Conservation (phyloP, 2,888 invertebrate species). For the Platypus cylindrus region DNA sequence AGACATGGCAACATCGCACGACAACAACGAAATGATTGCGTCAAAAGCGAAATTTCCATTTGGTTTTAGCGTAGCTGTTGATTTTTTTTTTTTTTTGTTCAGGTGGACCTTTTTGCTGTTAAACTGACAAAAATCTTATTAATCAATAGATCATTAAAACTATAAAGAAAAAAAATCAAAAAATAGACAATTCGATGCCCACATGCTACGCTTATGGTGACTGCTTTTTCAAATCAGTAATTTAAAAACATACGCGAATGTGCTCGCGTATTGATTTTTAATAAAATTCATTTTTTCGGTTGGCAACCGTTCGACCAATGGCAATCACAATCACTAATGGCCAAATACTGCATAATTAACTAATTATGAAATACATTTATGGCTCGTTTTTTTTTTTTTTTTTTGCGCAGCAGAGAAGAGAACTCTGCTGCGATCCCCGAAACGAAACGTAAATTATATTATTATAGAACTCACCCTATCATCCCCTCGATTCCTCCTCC, state of each 20-base stretch:
- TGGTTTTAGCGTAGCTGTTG: no score
- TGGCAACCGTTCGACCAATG: slow-evolving; percentile 35
- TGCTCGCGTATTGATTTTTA: slow-evolving; percentile 38
- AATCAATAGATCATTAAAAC: no score
- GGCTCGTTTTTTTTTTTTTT: slow-evolving; percentile 26
- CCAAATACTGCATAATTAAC: slow-evolving; percentile 36
- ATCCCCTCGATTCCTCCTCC: slow-evolving; percentile 2
- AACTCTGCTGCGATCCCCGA: not conserved
- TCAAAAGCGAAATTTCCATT: no score
- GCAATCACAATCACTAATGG: slow-evolving; percentile 35
- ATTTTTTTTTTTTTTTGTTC: no score
- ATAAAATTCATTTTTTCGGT: slow-evolving; percentile 39
- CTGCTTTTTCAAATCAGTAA: slow-evolving; percentile 36
- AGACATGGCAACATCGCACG: no score
- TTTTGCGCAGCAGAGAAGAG: slow-evolving; percentile 14
- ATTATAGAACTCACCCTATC: slow-evolving; percentile 8
- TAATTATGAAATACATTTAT: slow-evolving; percentile 36
- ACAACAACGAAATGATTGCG: no score
- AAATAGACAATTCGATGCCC: no score
- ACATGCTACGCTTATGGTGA: slow-evolving; percentile 8
- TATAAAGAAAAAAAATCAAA: no score
- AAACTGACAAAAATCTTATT: no score
- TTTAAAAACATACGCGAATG: slow-evolving; percentile 38
- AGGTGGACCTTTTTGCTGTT: no score
- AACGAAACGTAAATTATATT: slow-evolving; percentile 14